Conservation (phyloP, 30 jellyfish, hydroid and myxozoan species). For the Haliclystus octoradiatus region DNA sequence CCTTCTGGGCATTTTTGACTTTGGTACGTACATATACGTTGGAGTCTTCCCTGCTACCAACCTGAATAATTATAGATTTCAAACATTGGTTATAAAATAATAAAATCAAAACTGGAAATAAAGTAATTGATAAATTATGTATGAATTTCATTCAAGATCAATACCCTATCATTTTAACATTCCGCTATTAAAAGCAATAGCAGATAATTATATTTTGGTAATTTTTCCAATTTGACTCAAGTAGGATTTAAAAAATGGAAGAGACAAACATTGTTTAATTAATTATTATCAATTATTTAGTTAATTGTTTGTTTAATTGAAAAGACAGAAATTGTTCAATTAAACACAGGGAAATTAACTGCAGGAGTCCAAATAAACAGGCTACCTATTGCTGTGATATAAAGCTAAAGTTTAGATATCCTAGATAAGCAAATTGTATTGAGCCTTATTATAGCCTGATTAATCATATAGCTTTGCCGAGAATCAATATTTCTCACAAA, state of each 20-base stretch:
- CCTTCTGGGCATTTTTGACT: slow-evolving; percentile 88
- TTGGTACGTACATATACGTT: slow-evolving; percentile 89
- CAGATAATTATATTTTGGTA: not conserved
- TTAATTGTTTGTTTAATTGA: too few relatives aligned
- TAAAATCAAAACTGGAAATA: not conserved
- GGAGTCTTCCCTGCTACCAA: slow-evolving; percentile 96
- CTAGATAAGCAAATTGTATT: too few relatives aligned
- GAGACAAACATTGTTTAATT: too few relatives aligned
- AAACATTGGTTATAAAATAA: not conserved
- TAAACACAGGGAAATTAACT: not conserved
- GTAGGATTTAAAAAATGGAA: too few relatives aligned
- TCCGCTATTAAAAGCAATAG: not conserved
- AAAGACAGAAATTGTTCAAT: not conserved
- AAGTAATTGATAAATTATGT: not conserved
- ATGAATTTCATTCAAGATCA: not conserved
- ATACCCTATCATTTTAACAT: not conserved
- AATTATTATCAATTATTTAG: not conserved
- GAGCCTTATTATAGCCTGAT: too few relatives aligned
- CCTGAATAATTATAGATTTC: slow-evolving; percentile 24
- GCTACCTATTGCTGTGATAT: too few relatives aligned
- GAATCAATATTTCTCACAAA: too few relatives aligned
- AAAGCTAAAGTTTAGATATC: too few relatives aligned
- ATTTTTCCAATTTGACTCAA: not conserved
- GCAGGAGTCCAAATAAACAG: not conserved
- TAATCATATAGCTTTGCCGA: too few relatives aligned